phyloP scores from a whole-genome alignment of 2,888 invertebrate species.

The Sphinx pinastri region DNA sequence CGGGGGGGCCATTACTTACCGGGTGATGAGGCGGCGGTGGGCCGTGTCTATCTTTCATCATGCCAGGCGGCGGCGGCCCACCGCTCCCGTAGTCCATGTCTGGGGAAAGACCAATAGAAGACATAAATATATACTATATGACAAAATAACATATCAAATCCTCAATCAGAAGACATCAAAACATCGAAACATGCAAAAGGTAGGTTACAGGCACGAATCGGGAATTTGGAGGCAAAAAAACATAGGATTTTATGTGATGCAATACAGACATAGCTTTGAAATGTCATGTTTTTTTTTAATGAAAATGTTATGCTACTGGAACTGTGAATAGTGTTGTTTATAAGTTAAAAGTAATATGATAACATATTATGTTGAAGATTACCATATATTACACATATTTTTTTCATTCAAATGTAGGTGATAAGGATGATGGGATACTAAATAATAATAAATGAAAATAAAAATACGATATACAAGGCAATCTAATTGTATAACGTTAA shows the following conservation, averaged over 20 bases:
- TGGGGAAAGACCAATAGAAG: constrained; percentile 47
- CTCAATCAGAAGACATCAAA: neutral
- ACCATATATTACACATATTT: too few species aligned
- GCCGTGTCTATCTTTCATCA: constrained; percentile 85
- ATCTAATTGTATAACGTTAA: neutral
- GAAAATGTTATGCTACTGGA: too few species aligned
- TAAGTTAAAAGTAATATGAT: too few species aligned
- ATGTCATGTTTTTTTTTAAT: too few species aligned
- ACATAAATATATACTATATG: constrained; percentile 5
- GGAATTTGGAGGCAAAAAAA: too few species aligned
- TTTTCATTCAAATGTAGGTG: too few species aligned
- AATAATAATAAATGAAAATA: too few species aligned
- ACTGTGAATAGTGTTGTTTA: too few species aligned
- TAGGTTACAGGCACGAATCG: neutral
- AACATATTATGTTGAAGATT: too few species aligned
- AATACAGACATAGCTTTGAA: too few species aligned
- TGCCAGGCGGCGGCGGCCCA: constrained; percentile 79
- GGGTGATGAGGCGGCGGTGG: constrained; percentile 80
- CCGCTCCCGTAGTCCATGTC: constrained; percentile 81
- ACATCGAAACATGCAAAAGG: constrained; percentile 11
- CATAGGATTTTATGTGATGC: neutral
- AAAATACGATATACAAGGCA: too few species aligned
- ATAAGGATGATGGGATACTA: too few species aligned
- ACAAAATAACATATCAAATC: neutral
- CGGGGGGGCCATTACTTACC: constrained; percentile 48